Percentiles rank a stretch among this genome's conserved stretches.
These are phyloP conservation scores for Esox niger DNA, from an alignment of 2,113 vertebrate genomes.

Conservation along the genomic window DNA sequence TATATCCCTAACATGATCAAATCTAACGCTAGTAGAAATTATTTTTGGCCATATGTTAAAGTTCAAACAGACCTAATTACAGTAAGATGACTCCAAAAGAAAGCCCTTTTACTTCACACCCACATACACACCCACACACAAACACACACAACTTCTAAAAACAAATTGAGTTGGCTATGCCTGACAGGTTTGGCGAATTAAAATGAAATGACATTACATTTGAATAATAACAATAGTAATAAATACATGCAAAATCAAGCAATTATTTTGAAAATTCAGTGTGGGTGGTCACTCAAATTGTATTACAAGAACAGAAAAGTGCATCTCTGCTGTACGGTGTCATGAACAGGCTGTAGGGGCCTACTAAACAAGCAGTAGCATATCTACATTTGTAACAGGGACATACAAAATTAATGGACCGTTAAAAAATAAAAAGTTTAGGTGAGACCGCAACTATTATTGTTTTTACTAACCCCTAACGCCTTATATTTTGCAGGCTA, in stretches of 20 bases:
- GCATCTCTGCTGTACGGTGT: constrained; percentile 62
- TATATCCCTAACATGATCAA: constrained; percentile 46
- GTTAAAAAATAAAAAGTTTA: too few species aligned
- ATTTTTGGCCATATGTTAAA: constrained; percentile 16
- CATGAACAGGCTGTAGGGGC: constrained; percentile 41
- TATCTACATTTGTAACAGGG: background rate
- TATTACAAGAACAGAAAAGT: constrained; percentile 49
- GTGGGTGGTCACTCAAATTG: constrained; percentile 24
- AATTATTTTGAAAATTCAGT: constrained; percentile 10
- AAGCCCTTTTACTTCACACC: constrained; percentile 44
- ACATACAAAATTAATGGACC: too few species aligned
- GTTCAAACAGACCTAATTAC: constrained; percentile 17
- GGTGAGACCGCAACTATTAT: too few species aligned
- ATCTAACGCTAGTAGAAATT: constrained; percentile 25
- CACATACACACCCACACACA: constrained; percentile 62
- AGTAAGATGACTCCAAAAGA: constrained; percentile 43
- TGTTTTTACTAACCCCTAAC: too few species aligned
- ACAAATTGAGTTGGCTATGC: constrained; percentile 10
- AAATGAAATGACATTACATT: too few species aligned
- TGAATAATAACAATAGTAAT: constrained; percentile 28
- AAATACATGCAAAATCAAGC: constrained; percentile 31
- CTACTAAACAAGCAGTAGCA: constrained; percentile 52
- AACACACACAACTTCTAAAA: constrained; percentile 48
- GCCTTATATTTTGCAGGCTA: too few species aligned
- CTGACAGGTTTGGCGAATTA: background rate